Evolutionary conservation across 2,797 vertebrate genomes (phyloP), one percentile per base, ranked within the genome.

Genomic region (Gymnoscopelus microlampas): DNA sequence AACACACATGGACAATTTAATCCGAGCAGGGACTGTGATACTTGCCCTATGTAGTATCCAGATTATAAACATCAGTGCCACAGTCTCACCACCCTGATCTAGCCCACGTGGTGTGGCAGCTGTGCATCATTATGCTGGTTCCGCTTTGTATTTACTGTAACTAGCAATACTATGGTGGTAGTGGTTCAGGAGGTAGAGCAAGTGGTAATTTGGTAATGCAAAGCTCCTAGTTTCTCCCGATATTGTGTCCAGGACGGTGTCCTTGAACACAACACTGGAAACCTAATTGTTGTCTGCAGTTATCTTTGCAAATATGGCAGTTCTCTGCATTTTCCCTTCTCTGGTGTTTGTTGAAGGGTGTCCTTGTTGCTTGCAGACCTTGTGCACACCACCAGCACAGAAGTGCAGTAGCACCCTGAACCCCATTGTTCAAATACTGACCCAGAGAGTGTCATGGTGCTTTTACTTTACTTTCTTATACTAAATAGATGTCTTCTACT

Each of bases 1-100:
- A 76, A 83, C 73, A 83, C 79, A 85, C 78, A 71, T 68, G 5
- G 60, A 13, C 68, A 62, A 57, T 85, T 85, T 91, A 88, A 89
- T 89, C 84, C 78, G 78, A 79, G 71, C 53, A 26, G 39, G 58
- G 76, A 82, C 62, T 81, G 15, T 82, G 68, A 85, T 69, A 78
- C 62, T 47, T 73, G 63, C 67, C 76, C 64, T 66, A 63, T 77
- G 67, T 83, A 70, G 73, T 53, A 71, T 65, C 81, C 84, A 90
- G 90, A 89, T 92, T 89, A 91, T 71, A 63, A 74, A 51, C 83
- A 73, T 80, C 76, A 68, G 66, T 70, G 59, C 57, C 13, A 7
- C 76, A 64, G 55, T 39, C 58, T 13, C 24, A 29, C 9, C 14
- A 47, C 12, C 29, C 59, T 15, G 56, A 60, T 64, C 35, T 35